Evolutionary conservation across 2,797 vertebrate genomes (phyloP).

Genomic region (Lacerta viridis): DNA sequence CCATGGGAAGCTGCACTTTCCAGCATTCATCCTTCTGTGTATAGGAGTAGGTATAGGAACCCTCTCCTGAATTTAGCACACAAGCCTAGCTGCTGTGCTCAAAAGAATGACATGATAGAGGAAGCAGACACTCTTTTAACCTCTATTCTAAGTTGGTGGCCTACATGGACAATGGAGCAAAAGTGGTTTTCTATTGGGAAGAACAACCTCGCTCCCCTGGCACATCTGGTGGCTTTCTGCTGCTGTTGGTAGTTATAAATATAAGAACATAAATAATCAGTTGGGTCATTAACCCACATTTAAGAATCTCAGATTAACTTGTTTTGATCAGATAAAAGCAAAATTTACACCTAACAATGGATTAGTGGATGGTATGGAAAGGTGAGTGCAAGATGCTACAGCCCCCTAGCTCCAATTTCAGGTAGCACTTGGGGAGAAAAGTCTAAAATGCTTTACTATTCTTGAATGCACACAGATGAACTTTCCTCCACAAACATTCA

Average conservation of each 20-base stretch:
- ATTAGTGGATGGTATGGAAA: neutral
- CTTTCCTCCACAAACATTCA: neutral
- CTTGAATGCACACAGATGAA: neutral
- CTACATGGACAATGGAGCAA: neutral
- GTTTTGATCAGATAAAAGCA: slow-evolving; percentile 10
- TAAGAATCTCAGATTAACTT: neutral
- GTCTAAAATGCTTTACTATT: neutral
- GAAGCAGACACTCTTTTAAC: neutral
- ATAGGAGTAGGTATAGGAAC: neutral
- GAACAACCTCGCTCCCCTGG: neutral
- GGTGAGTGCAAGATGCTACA: neutral
- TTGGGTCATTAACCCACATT: neutral
- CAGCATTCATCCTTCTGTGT: neutral
- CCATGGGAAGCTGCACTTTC: neutral
- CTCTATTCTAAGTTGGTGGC: neutral
- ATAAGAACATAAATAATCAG: neutral
- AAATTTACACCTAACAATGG: neutral
- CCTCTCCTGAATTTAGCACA: neutral
- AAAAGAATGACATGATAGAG: neutral
- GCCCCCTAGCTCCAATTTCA: neutral
- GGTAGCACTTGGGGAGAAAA: neutral
- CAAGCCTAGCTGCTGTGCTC: neutral
- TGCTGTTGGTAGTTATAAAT: neutral
- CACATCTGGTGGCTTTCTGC: neutral
- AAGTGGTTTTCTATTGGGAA: neutral